Conservation (phyloP, 2,888 invertebrate species). For the Ceriagrion tenellum region DNA sequence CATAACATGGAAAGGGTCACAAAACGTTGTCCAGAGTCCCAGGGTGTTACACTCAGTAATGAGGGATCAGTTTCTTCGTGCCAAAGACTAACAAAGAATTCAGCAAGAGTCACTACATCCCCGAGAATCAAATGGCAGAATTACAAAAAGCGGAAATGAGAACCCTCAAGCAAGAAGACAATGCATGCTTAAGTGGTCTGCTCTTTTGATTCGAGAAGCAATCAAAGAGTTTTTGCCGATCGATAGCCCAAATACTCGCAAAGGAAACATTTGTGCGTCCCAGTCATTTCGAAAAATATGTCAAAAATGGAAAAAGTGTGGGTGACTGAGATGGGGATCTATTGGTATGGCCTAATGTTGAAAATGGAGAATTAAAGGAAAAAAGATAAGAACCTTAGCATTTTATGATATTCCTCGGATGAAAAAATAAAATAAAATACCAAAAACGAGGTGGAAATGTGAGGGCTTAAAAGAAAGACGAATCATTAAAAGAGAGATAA, state of each 20-base stretch:
- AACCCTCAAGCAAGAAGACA: background rate
- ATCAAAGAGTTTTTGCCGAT: background rate
- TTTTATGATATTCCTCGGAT: slow-evolving; percentile 45
- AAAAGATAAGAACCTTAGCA: background rate
- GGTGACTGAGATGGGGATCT: background rate
- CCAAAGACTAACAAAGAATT: background rate
- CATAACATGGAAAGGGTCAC: background rate
- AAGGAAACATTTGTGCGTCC: slow-evolving; percentile 6
- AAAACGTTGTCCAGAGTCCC: too few species aligned
- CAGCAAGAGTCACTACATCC: background rate
- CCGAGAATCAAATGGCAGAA: background rate
- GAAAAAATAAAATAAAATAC: background rate
- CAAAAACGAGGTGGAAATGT: background rate
- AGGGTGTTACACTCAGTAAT: too few species aligned
- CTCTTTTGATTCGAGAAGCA: background rate
- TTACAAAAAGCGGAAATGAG: background rate
- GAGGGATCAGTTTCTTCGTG: background rate
- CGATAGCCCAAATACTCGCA: background rate
- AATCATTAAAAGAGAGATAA: background rate
- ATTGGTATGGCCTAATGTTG: background rate
- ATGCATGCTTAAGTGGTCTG: background rate
- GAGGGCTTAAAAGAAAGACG: background rate
- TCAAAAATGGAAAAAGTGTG: background rate
- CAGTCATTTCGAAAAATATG: background rate
- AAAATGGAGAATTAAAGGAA: background rate